Base-by-base conservation (phyloP, 2,797 vertebrate species). In the Arrhamphus sclerolepis region DNA sequence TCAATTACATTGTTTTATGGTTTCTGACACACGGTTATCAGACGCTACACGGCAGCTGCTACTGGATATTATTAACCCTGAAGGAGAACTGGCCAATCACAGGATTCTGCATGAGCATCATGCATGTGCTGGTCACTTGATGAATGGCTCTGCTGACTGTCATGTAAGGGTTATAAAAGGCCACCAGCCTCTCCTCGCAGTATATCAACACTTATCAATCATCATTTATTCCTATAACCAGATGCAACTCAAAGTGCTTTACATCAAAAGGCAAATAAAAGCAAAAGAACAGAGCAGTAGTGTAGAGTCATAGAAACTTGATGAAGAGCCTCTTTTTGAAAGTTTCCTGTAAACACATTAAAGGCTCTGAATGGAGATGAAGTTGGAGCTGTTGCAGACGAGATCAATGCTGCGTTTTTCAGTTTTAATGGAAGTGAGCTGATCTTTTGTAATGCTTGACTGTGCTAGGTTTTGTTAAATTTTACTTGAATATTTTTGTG, bases 1-100 rank as follows among this genome's bases (percentile, higher is more conserved):
- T 64, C 39, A 48, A 44, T 63, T 57, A 26, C 2, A 54, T 21
- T 43, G 46, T 44, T 81, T 82, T 75, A 82, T 80, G 68, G 49
- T 60, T 72, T 67, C n/a, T 62, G 34, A 58, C 19, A 54, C 51
- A n/a, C 16, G 28, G 8, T 61, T 72, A 70, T 72, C 46, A 65
- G 11, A 46, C 10, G 44, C 46, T 20, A 13, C 38, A 26, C 43
- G 8, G 4, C 57, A 63, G 57, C 57, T 70, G 66, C 57, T 67
- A 20, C 59, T 54, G 46, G 22, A 40, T 60, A 64, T 39, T 18
- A 24, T 4, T 4, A 18, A 43, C 18, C 46, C 18, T 4, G 13
- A 43, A 24, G 42, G 34, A 55, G 31, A 58, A 49, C 9, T n/a
- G 0, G 4, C 4, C 6, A 6, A 42, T 42, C 40, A 44, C 44